A percentile compares a stretch with the other conserved stretches of the same genome.
Evolutionary conservation across 2,113 vertebrate genomes (phyloP).

Genomic region (Seriola aureovittata): DNA sequence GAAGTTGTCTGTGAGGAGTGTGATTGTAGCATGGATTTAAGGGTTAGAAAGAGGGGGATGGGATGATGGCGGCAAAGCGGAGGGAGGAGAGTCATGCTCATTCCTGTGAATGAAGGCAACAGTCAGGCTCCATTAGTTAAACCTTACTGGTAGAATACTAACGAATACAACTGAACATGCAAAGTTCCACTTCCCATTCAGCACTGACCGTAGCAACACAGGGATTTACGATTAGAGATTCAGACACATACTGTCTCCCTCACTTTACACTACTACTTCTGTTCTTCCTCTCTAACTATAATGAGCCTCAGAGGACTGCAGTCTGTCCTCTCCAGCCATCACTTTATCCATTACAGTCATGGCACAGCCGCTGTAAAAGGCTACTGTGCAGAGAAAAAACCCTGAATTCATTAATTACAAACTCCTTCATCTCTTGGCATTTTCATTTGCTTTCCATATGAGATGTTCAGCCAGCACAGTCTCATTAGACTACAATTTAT

Average conservation of each 20-base stretch:
- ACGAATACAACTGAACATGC: slow-evolving; percentile 25
- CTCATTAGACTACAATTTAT: slow-evolving; percentile 18
- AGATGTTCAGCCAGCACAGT: slow-evolving; percentile 19
- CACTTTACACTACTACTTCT: slow-evolving; percentile 14
- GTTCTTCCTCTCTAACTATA: slow-evolving; percentile 29
- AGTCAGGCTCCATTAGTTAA: slow-evolving; percentile 51
- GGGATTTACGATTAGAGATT: slow-evolving; percentile 19
- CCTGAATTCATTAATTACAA: slow-evolving; percentile 46
- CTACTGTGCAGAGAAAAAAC: slow-evolving; percentile 26
- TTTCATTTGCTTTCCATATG: slow-evolving; percentile 43
- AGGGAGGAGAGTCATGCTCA: slow-evolving; percentile 42
- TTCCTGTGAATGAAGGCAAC: slow-evolving; percentile 62
- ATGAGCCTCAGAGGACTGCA: slow-evolving; percentile 42
- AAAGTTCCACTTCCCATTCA: slow-evolving; percentile 32
- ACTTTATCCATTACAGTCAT: slow-evolving; percentile 50
- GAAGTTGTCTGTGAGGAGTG: slow-evolving; percentile 54
- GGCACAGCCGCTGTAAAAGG: not conserved
- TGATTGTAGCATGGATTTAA: slow-evolving; percentile 40
- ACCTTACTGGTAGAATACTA: slow-evolving; percentile 44
- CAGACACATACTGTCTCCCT: slow-evolving; percentile 17
- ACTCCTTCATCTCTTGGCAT: slow-evolving; percentile 37
- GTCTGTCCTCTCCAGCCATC: slow-evolving; percentile 37
- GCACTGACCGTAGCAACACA: slow-evolving; percentile 5
- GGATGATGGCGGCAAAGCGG: slow-evolving; percentile 46
- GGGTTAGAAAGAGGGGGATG: slow-evolving; percentile 37